Evolutionary conservation across 2,113 vertebrate genomes (phyloP).

Genomic region (Corythoichthys intestinalis): DNA sequence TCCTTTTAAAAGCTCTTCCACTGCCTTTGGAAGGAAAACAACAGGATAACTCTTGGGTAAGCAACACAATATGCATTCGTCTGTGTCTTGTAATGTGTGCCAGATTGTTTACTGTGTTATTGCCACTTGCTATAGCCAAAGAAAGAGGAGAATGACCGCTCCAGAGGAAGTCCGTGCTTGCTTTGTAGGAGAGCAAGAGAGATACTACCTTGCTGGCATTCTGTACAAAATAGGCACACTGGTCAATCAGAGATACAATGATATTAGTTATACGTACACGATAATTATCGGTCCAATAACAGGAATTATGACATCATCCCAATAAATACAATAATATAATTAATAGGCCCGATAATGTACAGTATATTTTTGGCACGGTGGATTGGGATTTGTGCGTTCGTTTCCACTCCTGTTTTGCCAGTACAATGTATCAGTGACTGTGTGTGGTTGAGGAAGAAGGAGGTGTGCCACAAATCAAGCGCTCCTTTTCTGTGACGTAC

Average conservation of each 20-base stretch:
- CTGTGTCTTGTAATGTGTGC: background rate
- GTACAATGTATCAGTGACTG: no score
- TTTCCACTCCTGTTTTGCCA: no score
- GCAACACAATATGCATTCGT: conserved; percentile 8
- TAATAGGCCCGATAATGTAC: no score
- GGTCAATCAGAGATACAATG: background rate
- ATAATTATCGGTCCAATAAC: no score
- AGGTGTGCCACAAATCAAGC: no score
- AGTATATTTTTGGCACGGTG: no score
- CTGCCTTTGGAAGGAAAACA: conserved; percentile 62
- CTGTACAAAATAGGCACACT: conserved; percentile 49
- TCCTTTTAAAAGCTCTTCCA: conserved; percentile 74
- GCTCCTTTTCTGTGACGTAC: no score
- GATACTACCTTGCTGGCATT: conserved; percentile 70
- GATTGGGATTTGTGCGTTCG: no score
- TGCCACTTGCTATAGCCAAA: conserved; percentile 81
- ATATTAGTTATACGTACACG: background rate
- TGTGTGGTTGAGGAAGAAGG: no score
- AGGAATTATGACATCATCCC: no score
- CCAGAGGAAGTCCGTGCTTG: conserved; percentile 78
- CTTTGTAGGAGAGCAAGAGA: conserved; percentile 75
- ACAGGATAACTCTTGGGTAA: background rate
- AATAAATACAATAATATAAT: no score
- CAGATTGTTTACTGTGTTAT: conserved; percentile 71
- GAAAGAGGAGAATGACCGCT: conserved; percentile 86